Percentiles rank a stretch among this genome's conserved stretches.
These are phyloP conservation scores for Heliconius charithonia DNA, from an alignment of 2,888 invertebrate genomes.

Conservation along the genomic window DNA sequence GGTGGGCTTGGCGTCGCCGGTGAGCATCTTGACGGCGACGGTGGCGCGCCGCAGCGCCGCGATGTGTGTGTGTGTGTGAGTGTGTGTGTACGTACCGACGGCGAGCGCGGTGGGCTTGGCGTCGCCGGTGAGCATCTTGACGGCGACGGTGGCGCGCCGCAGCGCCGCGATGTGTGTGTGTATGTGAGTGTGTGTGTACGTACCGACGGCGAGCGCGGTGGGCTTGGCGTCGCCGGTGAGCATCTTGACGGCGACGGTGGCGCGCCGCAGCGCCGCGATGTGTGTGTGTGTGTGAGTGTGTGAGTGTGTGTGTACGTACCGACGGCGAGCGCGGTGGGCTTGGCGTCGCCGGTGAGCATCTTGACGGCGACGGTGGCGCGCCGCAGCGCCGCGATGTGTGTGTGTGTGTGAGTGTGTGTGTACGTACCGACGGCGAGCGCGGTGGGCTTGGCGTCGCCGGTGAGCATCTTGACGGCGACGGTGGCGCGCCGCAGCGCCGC, in stretches of 20 bases:
- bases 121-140: slow-evolving; percentile 99
- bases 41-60: too few relatives aligned
- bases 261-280: too few relatives aligned
- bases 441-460: slow-evolving; percentile 98
- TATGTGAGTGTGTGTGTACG: neutral
- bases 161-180: slow-evolving; percentile 90
- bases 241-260: too few relatives aligned
- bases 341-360: slow-evolving; percentile 97
- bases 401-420: slow-evolving; percentile 50
- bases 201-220: slow-evolving; percentile 95
- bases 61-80: slow-evolving; percentile 85
- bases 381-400: too few relatives aligned
- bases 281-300: slow-evolving; percentile 84
- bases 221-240: slow-evolving; percentile 98
- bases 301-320: slow-evolving; percentile 58
- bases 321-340: slow-evolving; percentile 97
- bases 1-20: slow-evolving; percentile 98
- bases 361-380: too few relatives aligned
- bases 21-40: too few relatives aligned
- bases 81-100: slow-evolving; percentile 79
- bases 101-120: slow-evolving; percentile 97
- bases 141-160: too few relatives aligned
- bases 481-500: too few relatives aligned
- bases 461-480: too few relatives aligned
- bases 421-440: slow-evolving; percentile 91